phyloP scores from a whole-genome alignment of 2,888 invertebrate genomes.

The Epistrophe grossulariae region DNA sequence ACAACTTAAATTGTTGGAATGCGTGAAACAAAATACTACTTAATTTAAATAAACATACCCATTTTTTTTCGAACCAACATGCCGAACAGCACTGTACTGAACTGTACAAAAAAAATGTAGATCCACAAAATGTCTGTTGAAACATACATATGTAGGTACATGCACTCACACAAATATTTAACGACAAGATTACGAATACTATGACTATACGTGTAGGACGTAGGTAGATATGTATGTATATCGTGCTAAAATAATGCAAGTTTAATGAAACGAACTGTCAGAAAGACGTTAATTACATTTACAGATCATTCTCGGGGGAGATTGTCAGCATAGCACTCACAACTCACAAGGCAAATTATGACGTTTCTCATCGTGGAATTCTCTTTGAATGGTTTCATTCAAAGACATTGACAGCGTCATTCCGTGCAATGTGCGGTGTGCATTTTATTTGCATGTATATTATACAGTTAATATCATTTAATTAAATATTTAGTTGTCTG shows the following conservation, averaged over 20 bases:
- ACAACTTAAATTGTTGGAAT: too few relatives aligned
- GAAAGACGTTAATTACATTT: conserved; percentile 63
- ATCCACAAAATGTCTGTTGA: conserved; percentile 14
- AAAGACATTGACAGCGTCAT: conserved; percentile 21
- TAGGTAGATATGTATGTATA: too few relatives aligned
- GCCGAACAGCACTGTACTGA: background rate
- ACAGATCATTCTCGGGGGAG: conserved; percentile 5
- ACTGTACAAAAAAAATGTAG: background rate
- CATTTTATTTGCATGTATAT: conserved; percentile 40
- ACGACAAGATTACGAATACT: background rate
- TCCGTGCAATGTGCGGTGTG: conserved; percentile 2
- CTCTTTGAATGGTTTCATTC: conserved; percentile 35
- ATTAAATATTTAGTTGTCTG: conserved; percentile 46
- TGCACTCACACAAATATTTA: background rate
- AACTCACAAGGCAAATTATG: conserved; percentile 25
- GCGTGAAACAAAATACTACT: too few relatives aligned
- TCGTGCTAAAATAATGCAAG: conserved; percentile 39
- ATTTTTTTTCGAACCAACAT: too few relatives aligned
- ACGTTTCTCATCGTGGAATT: conserved; percentile 22
- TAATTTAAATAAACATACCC: too few relatives aligned
- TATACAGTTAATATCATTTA: conserved; percentile 57
- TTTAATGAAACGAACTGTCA: conserved; percentile 52
- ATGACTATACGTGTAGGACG: background rate
- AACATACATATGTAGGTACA: background rate
- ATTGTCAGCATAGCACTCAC: conserved; percentile 14